Evolutionary conservation across 2,113 vertebrate genomes (phyloP).

Genomic region (Mustela lutreola): DNA sequence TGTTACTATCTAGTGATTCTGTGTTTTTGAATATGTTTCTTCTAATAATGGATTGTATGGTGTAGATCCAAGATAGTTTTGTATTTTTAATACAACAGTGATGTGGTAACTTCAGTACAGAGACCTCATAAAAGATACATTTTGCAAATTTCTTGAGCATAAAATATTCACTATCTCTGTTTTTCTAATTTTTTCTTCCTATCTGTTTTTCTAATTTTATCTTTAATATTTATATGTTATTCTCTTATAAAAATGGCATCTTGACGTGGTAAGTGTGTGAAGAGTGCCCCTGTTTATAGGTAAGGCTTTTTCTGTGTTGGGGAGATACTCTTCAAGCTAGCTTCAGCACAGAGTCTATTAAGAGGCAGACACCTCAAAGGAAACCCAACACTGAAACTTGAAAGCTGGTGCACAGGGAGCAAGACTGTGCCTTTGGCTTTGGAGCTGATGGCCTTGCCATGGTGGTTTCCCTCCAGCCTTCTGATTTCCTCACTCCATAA

Average conservation of each 20-base stretch:
- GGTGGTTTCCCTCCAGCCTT: neutral
- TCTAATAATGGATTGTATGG: neutral
- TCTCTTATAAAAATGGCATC: neutral
- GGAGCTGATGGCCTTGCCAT: too few relatives aligned
- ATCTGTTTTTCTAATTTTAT: neutral
- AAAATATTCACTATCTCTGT: neutral
- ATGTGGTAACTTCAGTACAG: neutral
- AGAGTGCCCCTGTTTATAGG: neutral
- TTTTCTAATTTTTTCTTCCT: neutral
- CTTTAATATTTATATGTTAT: neutral
- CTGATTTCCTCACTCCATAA: neutral
- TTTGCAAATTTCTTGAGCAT: neutral
- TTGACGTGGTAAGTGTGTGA: neutral
- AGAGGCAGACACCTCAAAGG: neutral
- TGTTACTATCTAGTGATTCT: neutral
- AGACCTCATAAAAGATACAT: neutral
- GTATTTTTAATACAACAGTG: neutral
- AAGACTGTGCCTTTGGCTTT: neutral
- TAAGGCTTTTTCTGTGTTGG: neutral
- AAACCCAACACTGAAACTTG: neutral
- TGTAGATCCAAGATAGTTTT: neutral
- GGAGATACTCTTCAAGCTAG: neutral
- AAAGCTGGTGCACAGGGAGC: neutral
- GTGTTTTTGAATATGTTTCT: neutral
- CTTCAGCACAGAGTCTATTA: neutral